Conservation (phyloP, 2,888 invertebrate species). For the Drosophila austrosaltans region DNA sequence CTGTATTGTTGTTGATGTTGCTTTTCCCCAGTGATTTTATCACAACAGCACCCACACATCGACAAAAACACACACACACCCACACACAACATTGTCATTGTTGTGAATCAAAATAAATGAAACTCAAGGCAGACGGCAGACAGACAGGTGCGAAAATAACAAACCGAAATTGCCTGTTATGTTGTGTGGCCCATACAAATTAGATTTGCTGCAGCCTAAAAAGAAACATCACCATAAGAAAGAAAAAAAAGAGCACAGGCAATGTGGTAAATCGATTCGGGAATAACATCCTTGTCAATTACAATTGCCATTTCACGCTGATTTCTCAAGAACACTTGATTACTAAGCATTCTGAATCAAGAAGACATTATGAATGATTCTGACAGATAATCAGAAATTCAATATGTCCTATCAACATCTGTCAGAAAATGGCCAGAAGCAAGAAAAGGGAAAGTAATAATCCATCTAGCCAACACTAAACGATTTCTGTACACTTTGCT, state of each 20-base stretch:
- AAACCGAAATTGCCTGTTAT: slow-evolving; percentile 3
- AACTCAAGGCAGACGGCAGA: slow-evolving; percentile 2
- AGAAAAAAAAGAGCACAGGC: slow-evolving; percentile 1
- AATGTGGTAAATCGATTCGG: slow-evolving; percentile 2
- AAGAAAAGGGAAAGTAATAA: no score
- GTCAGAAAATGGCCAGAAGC: neutral
- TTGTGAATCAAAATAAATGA: slow-evolving; percentile 25
- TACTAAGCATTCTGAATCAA: neutral
- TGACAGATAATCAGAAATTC: neutral
- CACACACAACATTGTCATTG: neutral
- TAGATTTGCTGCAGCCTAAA: neutral
- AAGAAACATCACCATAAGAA: neutral
- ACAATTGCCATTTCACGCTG: slow-evolving; percentile 8
- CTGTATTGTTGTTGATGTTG: slow-evolving; percentile 4
- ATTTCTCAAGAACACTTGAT: neutral
- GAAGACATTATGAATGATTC: neutral
- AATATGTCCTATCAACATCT: neutral
- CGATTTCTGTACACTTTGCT: no score
- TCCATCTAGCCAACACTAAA: no score
- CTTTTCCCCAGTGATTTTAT: neutral
- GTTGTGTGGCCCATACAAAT: neutral
- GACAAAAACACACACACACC: neutral
- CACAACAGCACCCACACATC: neutral
- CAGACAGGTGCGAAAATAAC: slow-evolving; percentile 14
- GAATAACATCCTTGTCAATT: slow-evolving; percentile 10